Evolutionary conservation across 1,140 invertebrate species (phyloP), one percentile per base, ranked within the genome.

Genomic region (Drosophila sucinea): DNA sequence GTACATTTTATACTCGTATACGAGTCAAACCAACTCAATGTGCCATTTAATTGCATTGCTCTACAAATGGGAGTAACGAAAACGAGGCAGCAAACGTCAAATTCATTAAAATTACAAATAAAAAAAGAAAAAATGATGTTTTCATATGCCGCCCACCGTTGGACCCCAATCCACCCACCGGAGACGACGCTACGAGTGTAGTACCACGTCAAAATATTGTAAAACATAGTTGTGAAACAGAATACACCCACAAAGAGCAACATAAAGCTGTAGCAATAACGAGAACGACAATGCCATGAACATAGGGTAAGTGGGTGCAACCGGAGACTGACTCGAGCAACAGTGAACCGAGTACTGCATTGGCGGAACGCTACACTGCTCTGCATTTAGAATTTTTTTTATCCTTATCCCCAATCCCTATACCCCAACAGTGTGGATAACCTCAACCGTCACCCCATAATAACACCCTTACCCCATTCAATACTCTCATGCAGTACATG

Each of bases 171-270:
- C 11, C 11, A 38, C 8, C 35, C 35, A 38, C 2, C 10, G 35
- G 10, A 38, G 35, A 10, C 35, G 67, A 70, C 69, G 57, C 70
- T 73, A 62, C 56, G 55, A 80, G 70, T 89, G 80, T 77, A 77
- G 60, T 69, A 84, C 84, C 80, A 78, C 84, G 71, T 89, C 84
- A 84, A 89, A 89, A 84, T 89, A 89, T 84, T 90, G 84, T 89
- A 90, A 89, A 89, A 89, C 84, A 89, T 80, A 89, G 85, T 89
- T 89, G 84, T 89, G 85, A 89, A 89, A 78, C 84, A 89, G 80
- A 79, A 70, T 67, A 81, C 73, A 74, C 47, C 73, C 75, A 73
- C 73, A 81, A 78, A 73, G 69, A 79, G 69, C 57, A 77, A 54
- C 67, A 73, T 70, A 60, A 69, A 72, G 60, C 81, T 79, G 71